phyloP scores from a whole-genome alignment of 37 sponge, comb jelly and placozoan species.

The Spongilla lacustris region DNA sequence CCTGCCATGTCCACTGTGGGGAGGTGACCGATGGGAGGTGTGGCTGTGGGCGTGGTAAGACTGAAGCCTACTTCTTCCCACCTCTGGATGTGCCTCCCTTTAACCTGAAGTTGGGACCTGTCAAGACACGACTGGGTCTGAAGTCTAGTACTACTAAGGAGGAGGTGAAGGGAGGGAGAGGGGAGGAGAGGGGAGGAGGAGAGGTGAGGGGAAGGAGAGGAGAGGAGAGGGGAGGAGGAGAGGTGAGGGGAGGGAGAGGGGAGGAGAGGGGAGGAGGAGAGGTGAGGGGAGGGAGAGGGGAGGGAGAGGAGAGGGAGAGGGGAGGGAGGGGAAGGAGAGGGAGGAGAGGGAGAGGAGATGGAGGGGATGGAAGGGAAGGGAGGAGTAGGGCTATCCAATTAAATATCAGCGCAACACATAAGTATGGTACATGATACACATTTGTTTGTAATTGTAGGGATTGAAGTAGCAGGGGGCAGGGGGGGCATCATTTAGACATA shows the following conservation, averaged over 20 bases:
- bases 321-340: too few relatives aligned
- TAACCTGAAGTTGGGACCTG: conserved; percentile 56
- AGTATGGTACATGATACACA: too few relatives aligned
- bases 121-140: conserved; percentile 78
- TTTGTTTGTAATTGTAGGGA: too few relatives aligned
- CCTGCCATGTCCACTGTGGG: conserved; percentile 89
- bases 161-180: conserved; percentile 1
- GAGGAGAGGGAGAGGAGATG: not conserved
- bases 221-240: not conserved
- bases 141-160: conserved; percentile 47
- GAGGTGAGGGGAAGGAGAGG: not conserved
- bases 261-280: not conserved
- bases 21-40: conserved; percentile 73
- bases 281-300: not conserved
- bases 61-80: conserved; percentile 93
- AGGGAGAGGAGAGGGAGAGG: not conserved
- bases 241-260: not conserved
- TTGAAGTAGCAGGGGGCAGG: too few relatives aligned
- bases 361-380: not conserved
- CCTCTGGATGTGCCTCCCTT: conserved; percentile 86
- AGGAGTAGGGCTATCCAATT: too few relatives aligned
- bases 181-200: not conserved
- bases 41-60: conserved; percentile 71
- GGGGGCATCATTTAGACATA: too few relatives aligned
- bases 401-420: too few relatives aligned